Conservation (phyloP, 2,113 vertebrate species). For the Catagonus wagneri region DNA sequence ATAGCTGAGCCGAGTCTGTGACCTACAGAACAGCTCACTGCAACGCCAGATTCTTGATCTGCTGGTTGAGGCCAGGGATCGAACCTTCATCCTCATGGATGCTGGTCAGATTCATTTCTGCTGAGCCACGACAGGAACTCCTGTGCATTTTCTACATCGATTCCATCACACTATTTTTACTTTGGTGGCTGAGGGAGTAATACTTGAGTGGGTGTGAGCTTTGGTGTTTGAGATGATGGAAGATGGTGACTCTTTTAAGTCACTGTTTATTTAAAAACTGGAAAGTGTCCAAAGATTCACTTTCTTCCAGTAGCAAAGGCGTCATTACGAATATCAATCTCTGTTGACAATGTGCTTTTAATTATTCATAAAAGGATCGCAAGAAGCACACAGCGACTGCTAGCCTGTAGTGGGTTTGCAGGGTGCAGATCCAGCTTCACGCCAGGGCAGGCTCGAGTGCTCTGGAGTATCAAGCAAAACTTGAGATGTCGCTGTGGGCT, state of each 20-base stretch:
- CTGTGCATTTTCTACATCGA: neutral
- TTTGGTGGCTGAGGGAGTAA: neutral
- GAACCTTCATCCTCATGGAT: too few relatives aligned
- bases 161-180: neutral
- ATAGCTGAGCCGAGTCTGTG: too few relatives aligned
- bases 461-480: neutral
- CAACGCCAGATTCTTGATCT: too few relatives aligned
- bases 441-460: neutral
- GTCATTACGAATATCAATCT: neutral
- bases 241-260: neutral
- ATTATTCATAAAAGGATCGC: neutral
- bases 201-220: neutral
- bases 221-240: neutral
- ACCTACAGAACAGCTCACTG: too few relatives aligned
- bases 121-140: too few relatives aligned
- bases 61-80: too few relatives aligned
- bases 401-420: neutral
- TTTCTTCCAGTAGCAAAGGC: neutral
- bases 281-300: neutral
- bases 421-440: neutral
- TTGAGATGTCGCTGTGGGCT: neutral
- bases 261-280: constrained; percentile 10
- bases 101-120: too few relatives aligned
- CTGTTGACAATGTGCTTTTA: neutral
- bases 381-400: neutral